Evolutionary conservation across 2,888 invertebrate species (phyloP), one percentile per base, ranked within the genome.

Genomic region (Therioaphis trifolii): DNA sequence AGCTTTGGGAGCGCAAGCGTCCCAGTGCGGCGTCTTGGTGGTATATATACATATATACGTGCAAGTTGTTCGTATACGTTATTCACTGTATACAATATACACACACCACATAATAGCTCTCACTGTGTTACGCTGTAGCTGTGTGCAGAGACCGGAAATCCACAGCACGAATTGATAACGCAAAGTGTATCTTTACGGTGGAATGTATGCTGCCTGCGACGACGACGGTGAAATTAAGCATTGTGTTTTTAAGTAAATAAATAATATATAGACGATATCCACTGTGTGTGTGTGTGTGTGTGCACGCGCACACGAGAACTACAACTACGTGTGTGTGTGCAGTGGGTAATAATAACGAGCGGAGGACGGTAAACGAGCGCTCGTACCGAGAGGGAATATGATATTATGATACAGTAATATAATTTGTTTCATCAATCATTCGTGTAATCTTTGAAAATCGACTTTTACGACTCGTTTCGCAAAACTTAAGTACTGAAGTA

Each of bases 381-480:
- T 35, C 35, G 35, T 7, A 35, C 35, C 35, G 35, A 35, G 35
- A 3, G 35, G 35, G 35, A 35, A 35, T 35, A 35, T 35, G 7
- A 35, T 35, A 35, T 35, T 35, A 35, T 35, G 3, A 35, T 35
- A 35, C 5, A 12, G 15, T 12, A 46, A 14, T 46, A 15, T 46
- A 46, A 46, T 46, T 55, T 55, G 21, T 55, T 55, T 55, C 21
- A 5, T 55, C 55, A n/a, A 55, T 55, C 55, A 11, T 11, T 55
- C n/a, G 55, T 21, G 55, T n/a, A 24, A 55, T 55, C 55, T 55
- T 55, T 21, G n/a, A n/a, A 66, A 66, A 66, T 66, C n/a, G 66
- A 66, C 66, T 21, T 55, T 55, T 55, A 55, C 55, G n/a, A 21
- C 55, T 35, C 68, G 40, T 12, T 40, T 40, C 35, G 11, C 35